Conservation (phyloP, 2,888 invertebrate species). For the Machimus atricapillus region DNA sequence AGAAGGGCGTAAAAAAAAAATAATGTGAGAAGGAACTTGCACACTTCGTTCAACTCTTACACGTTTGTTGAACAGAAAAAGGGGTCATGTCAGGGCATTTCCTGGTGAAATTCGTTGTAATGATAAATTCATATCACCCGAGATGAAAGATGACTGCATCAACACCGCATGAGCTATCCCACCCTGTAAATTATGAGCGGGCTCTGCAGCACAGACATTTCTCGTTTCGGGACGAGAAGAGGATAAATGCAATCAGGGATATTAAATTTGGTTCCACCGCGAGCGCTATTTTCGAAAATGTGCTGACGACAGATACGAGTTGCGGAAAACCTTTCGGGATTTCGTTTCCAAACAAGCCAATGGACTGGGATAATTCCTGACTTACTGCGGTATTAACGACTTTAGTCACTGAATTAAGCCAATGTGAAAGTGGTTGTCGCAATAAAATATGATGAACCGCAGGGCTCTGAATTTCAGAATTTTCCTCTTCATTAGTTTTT, state of each 20-base stretch:
- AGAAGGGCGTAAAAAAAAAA: background rate
- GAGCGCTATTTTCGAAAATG: background rate
- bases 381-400: background rate
- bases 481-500: background rate
- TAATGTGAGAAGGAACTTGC: background rate
- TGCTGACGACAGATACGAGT: background rate
- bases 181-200: background rate
- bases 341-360: background rate
- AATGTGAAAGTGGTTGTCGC: background rate
- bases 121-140: constrained; percentile 26
- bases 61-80: background rate
- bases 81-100: constrained; percentile 32
- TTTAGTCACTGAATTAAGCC: background rate
- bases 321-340: background rate
- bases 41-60: background rate
- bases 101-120: constrained; percentile 31
- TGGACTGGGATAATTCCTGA: background rate
- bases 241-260: background rate
- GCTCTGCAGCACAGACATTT: background rate
- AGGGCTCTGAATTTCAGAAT: background rate
- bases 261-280: background rate
- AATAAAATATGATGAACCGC: background rate
- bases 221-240: background rate
- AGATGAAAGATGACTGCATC: constrained; percentile 31
- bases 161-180: constrained; percentile 12